Evolutionary conservation across 2,797 vertebrate genomes (phyloP).

Genomic region (Gadopsis marmoratus): DNA sequence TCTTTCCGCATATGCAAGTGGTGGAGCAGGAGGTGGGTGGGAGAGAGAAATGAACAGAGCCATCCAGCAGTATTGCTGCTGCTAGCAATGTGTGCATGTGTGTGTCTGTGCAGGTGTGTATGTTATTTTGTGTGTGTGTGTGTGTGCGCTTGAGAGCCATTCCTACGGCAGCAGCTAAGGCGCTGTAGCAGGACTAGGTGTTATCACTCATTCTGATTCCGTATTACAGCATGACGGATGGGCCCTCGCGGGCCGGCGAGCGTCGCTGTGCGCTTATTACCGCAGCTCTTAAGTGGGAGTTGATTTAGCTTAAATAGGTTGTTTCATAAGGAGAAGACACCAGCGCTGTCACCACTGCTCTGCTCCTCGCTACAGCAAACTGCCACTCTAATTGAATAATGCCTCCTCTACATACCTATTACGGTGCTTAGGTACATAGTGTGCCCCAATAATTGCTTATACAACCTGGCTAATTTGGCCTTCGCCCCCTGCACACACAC

Average conservation of each 20-base stretch:
- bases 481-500: conserved; percentile 67
- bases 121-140: conserved; percentile 38
- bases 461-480: conserved; percentile 85
- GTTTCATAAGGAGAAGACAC: conserved; percentile 92
- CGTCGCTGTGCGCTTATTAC: conserved; percentile 91
- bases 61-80: conserved; percentile 75
- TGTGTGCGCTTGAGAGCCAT: conserved; percentile 51
- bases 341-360: conserved; percentile 86
- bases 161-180: conserved; percentile 80
- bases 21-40: conserved; percentile 64
- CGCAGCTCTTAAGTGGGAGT: conserved; percentile 93
- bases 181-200: conserved; percentile 86
- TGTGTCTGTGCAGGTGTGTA: conserved; percentile 65
- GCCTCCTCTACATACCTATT: conserved; percentile 87
- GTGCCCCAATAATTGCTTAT: conserved; percentile 86
- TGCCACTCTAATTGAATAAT: conserved; percentile 93
- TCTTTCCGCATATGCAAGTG: conserved; percentile 71
- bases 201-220: conserved; percentile 95
- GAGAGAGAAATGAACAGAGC: conserved; percentile 73
- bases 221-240: conserved; percentile 96
- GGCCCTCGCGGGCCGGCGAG: conserved; percentile 90
- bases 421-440: conserved; percentile 86
- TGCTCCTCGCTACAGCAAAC: conserved; percentile 86
- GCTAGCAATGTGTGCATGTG: conserved; percentile 62
- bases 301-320: conserved; percentile 97